Evolutionary conservation across 2,888 invertebrate species (phyloP).

Genomic region (Petrolisthes manimaculis): DNA sequence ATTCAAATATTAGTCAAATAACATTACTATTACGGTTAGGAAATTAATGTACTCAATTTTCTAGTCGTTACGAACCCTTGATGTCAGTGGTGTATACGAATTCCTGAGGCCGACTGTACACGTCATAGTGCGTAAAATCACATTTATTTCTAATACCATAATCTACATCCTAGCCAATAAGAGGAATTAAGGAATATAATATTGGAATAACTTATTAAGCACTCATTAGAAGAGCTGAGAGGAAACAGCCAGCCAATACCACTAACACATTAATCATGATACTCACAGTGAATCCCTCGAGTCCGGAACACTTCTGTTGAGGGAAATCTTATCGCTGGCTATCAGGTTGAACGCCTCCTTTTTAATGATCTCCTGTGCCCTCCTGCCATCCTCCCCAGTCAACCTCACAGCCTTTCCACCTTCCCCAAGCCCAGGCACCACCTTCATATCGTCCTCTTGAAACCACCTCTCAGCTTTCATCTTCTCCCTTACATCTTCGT

Average conservation of each 20-base stretch:
- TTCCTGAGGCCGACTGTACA: not conserved
- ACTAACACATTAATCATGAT: not conserved
- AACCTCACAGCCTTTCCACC: conserved; percentile 79
- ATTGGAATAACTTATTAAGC: not conserved
- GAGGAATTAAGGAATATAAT: not conserved
- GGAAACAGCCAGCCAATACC: not conserved
- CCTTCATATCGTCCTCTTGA: conserved; percentile 52
- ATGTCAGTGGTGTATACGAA: too few species aligned
- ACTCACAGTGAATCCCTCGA: conserved; percentile 72
- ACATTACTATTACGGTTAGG: too few species aligned
- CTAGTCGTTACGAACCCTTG: too few species aligned
- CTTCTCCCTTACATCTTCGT: conserved; percentile 37
- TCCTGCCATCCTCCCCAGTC: conserved; percentile 76
- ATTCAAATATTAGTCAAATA: too few species aligned
- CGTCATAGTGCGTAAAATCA: not conserved
- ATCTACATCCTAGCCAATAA: not conserved
- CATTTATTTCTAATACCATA: not conserved
- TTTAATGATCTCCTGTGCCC: conserved; percentile 79
- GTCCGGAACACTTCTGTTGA: conserved; percentile 84
- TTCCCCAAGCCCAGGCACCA: conserved; percentile 76
- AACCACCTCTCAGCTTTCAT: conserved; percentile 46
- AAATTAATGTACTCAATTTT: too few species aligned
- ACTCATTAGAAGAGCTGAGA: not conserved
- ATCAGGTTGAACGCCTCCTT: conserved; percentile 89
- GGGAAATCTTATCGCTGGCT: conserved; percentile 87